Evolutionary conservation across 2,797 vertebrate genomes (phyloP).

Genomic region (Champsocephalus esox): DNA sequence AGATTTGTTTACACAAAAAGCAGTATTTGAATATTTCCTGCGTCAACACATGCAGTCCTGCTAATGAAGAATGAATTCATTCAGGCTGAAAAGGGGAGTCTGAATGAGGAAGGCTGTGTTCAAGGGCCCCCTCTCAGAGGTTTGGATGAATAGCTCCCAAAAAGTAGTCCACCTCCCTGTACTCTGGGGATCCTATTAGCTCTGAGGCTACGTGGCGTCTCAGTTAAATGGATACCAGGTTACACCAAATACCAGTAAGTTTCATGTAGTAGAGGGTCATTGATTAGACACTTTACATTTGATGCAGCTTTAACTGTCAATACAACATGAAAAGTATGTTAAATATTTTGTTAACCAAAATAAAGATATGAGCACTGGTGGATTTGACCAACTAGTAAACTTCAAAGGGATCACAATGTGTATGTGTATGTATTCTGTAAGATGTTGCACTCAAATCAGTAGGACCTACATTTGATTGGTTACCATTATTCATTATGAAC

Average conservation of each 20-base stretch:
- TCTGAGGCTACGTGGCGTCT: constrained; percentile 2
- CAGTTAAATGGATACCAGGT: background rate
- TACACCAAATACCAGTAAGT: background rate
- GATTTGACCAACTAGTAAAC: background rate
- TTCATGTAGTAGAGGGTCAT: background rate
- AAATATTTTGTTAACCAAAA: background rate
- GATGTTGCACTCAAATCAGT: background rate
- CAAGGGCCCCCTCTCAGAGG: constrained; percentile 22
- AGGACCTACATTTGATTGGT: background rate
- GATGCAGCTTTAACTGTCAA: background rate
- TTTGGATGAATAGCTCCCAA: constrained; percentile 47
- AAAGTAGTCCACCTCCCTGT: constrained; percentile 45
- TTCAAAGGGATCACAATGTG: background rate
- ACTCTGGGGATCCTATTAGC: constrained; percentile 22
- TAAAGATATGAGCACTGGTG: background rate
- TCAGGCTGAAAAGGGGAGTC: constrained; percentile 47
- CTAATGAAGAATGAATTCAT: constrained; percentile 64
- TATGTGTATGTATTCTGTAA: background rate
- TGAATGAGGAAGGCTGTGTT: constrained; percentile 54
- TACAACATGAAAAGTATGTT: background rate
- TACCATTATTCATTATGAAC: background rate
- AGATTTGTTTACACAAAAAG: constrained; percentile 62
- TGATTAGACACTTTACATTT: background rate
- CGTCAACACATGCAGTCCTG: constrained; percentile 46
- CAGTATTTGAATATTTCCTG: constrained; percentile 61